Base-by-base conservation (phyloP, 2,113 vertebrate species). In the Misgurnus mizolepis region DNA sequence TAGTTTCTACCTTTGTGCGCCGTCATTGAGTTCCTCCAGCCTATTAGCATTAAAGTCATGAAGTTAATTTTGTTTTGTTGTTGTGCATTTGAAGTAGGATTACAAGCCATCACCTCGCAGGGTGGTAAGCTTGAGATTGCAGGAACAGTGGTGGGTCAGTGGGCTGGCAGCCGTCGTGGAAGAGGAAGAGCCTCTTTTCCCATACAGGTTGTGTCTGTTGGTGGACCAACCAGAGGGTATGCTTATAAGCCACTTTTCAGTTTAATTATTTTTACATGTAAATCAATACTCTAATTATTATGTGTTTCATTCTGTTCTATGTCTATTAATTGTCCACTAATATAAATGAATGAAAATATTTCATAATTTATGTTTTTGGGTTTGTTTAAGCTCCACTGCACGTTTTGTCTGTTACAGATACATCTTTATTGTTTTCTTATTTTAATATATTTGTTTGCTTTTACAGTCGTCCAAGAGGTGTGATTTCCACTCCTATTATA, bases 71-170 rank as follows among this genome's bases (percentile, higher is more conserved):
- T n/a, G 4, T 74, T 15, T 56, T 43, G 8, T 49, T 43, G 5
- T 62, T 66, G 56, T 61, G 22, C 43, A 3, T 78, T 66, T 74
- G 8, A 45, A 50, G 18, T 84, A 96, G 96, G 94, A 88, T 90
- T 96, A 88, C 94, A 95, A 89, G 92, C 94, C 83, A 94, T 97
- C 85, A 93, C 95, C 86, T 95, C 95, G 87, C 96, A 96, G 90
- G 97, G 96, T 87, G 97, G 96, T 86, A 98, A 98, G 88, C 93
- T 98, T 88, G 96, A 98, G 93, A 98, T 98, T 66, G 96, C 97
- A 8, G 97, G 97, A 89, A 98, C 96, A 0, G 96, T 98, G 79
- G 96, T 98, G 22, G 97, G 97, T 84, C 97, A 98, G 7, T 98
- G 97, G 97, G 96, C 95, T 8, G 96, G 96, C 79, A 94, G 93